phyloP scores from a whole-genome alignment of 2,113 vertebrate genomes.

The Anas platyrhynchos region DNA sequence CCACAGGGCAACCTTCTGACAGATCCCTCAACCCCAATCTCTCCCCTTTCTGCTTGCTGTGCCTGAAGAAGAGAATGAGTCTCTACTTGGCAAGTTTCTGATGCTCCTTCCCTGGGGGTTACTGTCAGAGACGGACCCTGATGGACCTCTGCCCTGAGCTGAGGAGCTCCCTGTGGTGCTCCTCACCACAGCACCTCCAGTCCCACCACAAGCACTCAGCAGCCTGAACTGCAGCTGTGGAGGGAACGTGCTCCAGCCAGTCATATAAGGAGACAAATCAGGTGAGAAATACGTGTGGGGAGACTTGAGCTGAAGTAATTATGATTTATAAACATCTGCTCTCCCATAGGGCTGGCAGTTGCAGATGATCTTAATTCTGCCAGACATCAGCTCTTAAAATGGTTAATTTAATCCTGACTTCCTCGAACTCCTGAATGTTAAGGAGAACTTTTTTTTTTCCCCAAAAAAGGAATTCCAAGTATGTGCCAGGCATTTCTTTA shows the following conservation, averaged over 20 bases:
- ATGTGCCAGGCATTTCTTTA: constrained; percentile 20
- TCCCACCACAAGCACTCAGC: background rate
- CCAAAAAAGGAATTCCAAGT: background rate
- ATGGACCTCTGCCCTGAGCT: background rate
- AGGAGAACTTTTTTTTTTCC: background rate
- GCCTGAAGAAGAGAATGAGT: background rate
- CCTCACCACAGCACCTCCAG: background rate
- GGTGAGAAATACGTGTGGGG: background rate
- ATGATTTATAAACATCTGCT: background rate
- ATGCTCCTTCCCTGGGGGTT: background rate
- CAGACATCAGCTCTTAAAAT: background rate
- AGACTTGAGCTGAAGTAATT: background rate
- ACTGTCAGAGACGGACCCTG: background rate
- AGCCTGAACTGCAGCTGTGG: background rate
- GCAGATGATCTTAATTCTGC: background rate
- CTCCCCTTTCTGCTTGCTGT: background rate
- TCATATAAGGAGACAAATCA: accelerated
- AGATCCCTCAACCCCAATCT: background rate
- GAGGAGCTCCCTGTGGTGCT: background rate
- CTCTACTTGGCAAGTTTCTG: accelerated
- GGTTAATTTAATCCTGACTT: background rate
- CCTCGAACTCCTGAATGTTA: background rate
- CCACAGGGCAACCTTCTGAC: background rate
- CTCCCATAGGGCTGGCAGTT: background rate
- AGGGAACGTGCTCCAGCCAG: background rate